Evolutionary conservation across 2,888 invertebrate genomes (phyloP), one percentile per base, ranked within the genome.

Genomic region (Noctua fimbriata): DNA sequence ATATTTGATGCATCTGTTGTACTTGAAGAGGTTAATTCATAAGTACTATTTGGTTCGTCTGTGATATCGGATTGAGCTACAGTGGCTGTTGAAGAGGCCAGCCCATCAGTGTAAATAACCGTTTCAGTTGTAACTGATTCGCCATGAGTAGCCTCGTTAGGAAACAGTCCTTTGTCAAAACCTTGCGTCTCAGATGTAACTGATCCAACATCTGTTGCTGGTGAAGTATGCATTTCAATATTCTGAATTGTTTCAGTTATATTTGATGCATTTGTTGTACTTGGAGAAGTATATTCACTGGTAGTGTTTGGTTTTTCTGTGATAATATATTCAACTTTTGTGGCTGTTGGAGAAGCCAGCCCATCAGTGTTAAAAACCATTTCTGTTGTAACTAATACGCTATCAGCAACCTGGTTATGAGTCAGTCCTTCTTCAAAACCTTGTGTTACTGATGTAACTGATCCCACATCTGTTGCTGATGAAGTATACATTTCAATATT

Each of bases 171-270:
- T 28, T 55, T 60, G 2, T 52, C 28, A 36, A 36, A 36, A 67
- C 7, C 2, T 60, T 44, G 44, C 24, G 10, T 24, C n/a, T 5
- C 41, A 47, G 36, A 3, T 47, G 81, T 63, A 41, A 55, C 36
- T 63, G 52, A 47, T 69, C 12, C 21, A 2, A 28, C 12, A n/a
- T 83, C 21, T 67, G 55, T 36, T 28, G 18, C 79, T 69, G 55
- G 28, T 5, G 28, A 79, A 63, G 60, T 52, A 16, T 28, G 12
- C 5, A n/a, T 16, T 21, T 36, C 28, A 63, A 55, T 18, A 18
- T 63, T 84, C 7, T 84, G 49, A 41, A 28, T n/a, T 10, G 18
- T 69, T 58, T 69, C 47, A 18, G 76, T 76, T 28, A 52, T 55
- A 32, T 28, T 47, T 28, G 16, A 16, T 55, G 7, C 4, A 32